phyloP scores from a whole-genome alignment of 2,797 vertebrate species.

The Acestrorhynchus altus region DNA sequence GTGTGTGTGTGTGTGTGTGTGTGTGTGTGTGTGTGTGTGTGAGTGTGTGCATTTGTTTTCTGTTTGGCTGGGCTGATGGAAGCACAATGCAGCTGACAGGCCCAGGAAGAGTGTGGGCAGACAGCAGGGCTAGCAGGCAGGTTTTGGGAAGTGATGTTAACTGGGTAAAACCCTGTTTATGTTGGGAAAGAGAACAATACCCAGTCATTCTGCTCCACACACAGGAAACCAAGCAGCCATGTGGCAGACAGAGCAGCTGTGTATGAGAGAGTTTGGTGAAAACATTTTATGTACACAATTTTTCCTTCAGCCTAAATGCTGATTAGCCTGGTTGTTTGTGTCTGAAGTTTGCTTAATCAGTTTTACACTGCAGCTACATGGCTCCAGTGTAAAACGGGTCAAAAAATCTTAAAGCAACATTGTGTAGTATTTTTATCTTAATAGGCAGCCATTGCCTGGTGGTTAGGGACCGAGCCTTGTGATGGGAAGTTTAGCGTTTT shows the following conservation, averaged over 20 bases:
- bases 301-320: too few relatives aligned
- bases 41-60: neutral
- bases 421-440: too few relatives aligned
- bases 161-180: constrained; percentile 29
- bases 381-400: neutral
- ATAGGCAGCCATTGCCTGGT: too few relatives aligned
- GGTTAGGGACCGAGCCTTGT: too few relatives aligned
- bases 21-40: neutral
- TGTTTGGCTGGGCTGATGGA: constrained; percentile 23
- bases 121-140: neutral
- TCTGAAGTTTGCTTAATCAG: too few relatives aligned
- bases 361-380: neutral
- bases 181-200: constrained; percentile 41
- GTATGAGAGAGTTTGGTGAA: neutral
- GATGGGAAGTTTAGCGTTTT: too few relatives aligned
- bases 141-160: constrained; percentile 8
- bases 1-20: neutral
- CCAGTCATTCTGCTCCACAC: constrained; percentile 1
- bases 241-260: constrained; percentile 3
- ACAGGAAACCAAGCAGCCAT: neutral
- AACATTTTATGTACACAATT: too few relatives aligned
- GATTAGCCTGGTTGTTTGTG: too few relatives aligned
- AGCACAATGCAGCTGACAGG: constrained; percentile 49
- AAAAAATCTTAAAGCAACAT: neutral
- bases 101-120: constrained; percentile 26